Conservation (phyloP, 2,113 vertebrate genomes). For the Elgaria multicarinata region DNA sequence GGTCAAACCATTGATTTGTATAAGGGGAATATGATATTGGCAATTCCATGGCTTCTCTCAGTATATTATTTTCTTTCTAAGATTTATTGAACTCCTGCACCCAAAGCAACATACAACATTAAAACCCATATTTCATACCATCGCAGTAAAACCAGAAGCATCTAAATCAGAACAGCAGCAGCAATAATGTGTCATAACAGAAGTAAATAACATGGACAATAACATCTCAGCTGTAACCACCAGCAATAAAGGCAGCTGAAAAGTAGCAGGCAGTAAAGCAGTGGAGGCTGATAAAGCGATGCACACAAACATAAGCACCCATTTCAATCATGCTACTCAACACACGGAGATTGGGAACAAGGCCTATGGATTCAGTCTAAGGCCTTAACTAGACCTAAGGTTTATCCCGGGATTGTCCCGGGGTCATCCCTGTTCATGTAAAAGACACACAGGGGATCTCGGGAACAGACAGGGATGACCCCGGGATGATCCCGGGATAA, state of each 20-base stretch:
- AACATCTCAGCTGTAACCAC: neutral
- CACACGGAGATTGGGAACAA: neutral
- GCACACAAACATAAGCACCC: neutral
- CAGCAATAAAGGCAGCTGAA: neutral
- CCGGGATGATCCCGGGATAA: no score
- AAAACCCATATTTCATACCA: neutral
- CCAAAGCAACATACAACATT: neutral
- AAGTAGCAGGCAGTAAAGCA: neutral
- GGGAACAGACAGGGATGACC: no score
- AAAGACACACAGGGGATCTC: no score
- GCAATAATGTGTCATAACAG: neutral
- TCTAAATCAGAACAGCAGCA: neutral
- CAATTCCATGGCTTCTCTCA: neutral
- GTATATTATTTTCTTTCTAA: neutral
- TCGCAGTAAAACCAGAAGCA: neutral
- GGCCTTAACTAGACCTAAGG: no score
- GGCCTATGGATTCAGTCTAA: no score
- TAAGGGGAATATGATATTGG: no score
- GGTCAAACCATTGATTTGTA: no score
- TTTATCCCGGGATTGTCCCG: no score
- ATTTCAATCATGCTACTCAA: no score
- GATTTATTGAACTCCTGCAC: neutral
- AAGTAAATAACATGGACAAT: neutral
- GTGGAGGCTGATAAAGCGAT: neutral
- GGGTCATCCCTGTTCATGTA: no score